phyloP scores from a whole-genome alignment of 2,797 vertebrate genomes.

The Myotis planiceps region DNA sequence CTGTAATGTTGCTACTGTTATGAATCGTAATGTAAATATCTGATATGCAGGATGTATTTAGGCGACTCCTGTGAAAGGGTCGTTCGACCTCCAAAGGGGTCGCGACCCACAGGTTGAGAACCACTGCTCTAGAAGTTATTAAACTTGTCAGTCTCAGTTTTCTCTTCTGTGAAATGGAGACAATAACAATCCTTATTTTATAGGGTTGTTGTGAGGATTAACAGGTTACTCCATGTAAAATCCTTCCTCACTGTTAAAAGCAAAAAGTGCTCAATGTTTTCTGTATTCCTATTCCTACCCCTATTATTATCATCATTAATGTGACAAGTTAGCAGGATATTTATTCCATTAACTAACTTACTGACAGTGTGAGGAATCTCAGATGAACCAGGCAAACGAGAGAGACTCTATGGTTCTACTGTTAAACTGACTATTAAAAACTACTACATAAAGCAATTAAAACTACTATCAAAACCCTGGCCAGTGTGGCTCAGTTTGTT shows the following conservation, averaged over 20 bases:
- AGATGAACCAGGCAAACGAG: background rate
- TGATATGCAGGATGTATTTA: too few species aligned
- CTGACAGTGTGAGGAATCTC: background rate
- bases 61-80: too few species aligned
- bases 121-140: background rate
- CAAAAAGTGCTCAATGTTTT: background rate
- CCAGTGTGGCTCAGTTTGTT: background rate
- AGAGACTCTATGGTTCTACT: background rate
- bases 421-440: background rate
- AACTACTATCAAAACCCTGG: background rate
- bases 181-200: background rate
- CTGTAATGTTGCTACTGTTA: too few species aligned
- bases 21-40: too few species aligned
- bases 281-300: background rate
- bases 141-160: background rate
- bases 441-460: background rate
- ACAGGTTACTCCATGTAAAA: background rate
- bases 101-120: too few species aligned
- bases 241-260: background rate
- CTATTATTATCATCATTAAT: background rate
- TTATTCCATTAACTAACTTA: constrained; percentile 1
- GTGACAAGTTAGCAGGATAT: background rate
- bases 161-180: constrained; percentile 39
- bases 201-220: background rate
- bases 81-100: too few species aligned